Evolutionary conservation across 1,140 invertebrate species (phyloP), one percentile per base, ranked within the genome.

Genomic region (Drosophila pseudoobscura): DNA sequence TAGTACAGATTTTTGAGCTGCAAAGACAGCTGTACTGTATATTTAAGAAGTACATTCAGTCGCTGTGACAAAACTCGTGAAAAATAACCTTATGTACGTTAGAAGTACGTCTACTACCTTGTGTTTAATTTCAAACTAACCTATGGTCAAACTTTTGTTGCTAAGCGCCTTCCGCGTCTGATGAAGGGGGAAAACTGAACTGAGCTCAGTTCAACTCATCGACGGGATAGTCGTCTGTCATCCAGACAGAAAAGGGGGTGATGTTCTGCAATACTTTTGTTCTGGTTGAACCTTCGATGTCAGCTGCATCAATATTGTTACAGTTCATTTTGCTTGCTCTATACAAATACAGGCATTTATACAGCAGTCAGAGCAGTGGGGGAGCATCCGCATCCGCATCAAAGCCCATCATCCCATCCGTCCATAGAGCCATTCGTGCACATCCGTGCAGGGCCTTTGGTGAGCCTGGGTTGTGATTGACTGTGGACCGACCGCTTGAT

Each of bases 221-320:
- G 59, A 78, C 59, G 45, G 60, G 17, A 29, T 47, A 44, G 29
- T 17, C 7, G 54, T 7, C 55, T 44, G 29, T n/a, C 31, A 47
- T 43, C 57, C 74, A 83, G 80, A 85, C 80, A 26, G 24, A 44
- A 35, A 26, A 26, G 9, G 58, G 43, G 26, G n/a, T 6, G 6
- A 3, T 44, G 62, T 39, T 13, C 50, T 64, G 75, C 74, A 87
- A 82, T 87, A 76, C 82, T 60, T 82, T 87, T 87, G 78, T 82
- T 59, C 71, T 45, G 49, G 62, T 45, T 45, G 61, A 64, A 47
- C 52, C 83, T 64, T 47, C 58, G 74, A 74, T 83, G 84, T 69
- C 83, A 88, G 83, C 79, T 88, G 83, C 83, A 88, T 79, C 83
- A 88, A 88, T 79, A 88, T 88, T 88, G 83, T 79, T 89, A 70